A percentile compares a stretch with the other conserved stretches of the same genome.
Evolutionary conservation across 2,113 vertebrate species (phyloP).

Genomic region (Dendropsophus ebraccatus): DNA sequence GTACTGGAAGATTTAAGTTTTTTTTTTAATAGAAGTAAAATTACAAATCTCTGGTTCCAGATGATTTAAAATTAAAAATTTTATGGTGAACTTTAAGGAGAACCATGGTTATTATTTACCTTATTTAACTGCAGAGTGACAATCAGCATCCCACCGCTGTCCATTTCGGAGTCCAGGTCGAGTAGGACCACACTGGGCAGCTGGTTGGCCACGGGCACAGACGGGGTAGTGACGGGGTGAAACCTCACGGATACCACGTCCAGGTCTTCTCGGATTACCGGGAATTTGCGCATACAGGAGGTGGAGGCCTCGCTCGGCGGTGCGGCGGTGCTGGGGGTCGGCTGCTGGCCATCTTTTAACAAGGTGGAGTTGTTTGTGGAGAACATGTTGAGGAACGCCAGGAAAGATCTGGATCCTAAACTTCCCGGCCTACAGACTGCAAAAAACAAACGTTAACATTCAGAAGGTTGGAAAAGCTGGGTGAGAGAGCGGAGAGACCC

Average conservation of each 20-base stretch:
- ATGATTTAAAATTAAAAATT: too few species aligned
- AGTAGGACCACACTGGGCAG: slow-evolving; percentile 80
- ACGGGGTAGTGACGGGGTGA: slow-evolving; percentile 72
- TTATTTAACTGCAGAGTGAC: slow-evolving; percentile 81
- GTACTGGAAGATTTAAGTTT: too few species aligned
- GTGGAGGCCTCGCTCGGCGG: slow-evolving; percentile 31
- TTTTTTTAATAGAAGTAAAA: too few species aligned
- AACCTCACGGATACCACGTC: slow-evolving; percentile 87
- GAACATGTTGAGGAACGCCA: slow-evolving; percentile 64
- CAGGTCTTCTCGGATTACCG: slow-evolving; percentile 81
- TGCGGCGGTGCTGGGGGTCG: background rate
- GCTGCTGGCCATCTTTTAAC: background rate
- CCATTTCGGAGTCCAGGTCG: slow-evolving; percentile 74
- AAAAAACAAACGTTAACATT: background rate
- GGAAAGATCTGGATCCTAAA: slow-evolving; percentile 57
- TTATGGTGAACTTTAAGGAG: too few species aligned
- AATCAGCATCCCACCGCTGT: slow-evolving; percentile 86
- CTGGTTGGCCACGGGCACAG: slow-evolving; percentile 68
- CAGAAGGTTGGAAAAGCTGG: too few species aligned
- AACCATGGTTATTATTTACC: too few species aligned
- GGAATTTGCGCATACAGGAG: slow-evolving; percentile 77
- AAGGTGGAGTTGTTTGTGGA: background rate
- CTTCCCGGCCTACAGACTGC: slow-evolving; percentile 71
- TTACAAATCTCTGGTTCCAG: too few species aligned
- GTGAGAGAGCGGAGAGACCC: too few species aligned